A percentile compares a stretch with the other conserved stretches of the same genome.
Conservation (phyloP, 2,113 vertebrate genomes). For the Melierax canorus region DNA sequence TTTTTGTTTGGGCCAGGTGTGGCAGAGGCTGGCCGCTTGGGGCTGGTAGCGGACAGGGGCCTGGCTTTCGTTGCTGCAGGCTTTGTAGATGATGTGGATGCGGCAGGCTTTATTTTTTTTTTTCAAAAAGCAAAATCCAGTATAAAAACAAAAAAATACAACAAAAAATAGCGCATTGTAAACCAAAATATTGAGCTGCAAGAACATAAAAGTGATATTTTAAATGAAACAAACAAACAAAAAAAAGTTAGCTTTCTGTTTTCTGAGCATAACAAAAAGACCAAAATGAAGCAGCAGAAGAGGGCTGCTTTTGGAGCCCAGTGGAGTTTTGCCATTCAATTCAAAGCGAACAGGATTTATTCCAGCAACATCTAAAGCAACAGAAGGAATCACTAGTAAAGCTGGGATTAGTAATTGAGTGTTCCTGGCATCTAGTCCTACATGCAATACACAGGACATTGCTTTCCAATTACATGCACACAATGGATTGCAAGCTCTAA, state of each 20-base stretch:
- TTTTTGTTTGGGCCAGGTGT: slow-evolving; percentile 81
- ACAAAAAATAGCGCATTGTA: slow-evolving; percentile 67
- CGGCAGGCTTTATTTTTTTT: slow-evolving; percentile 72
- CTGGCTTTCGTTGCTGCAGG: slow-evolving; percentile 74
- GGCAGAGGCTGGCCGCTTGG: slow-evolving; percentile 76
- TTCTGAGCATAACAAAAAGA: slow-evolving; percentile 54
- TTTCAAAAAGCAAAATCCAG: slow-evolving; percentile 62
- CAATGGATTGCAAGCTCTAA: not conserved
- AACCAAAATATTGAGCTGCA: slow-evolving; percentile 57
- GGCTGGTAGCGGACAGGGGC: slow-evolving; percentile 52
- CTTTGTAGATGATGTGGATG: slow-evolving; percentile 71
- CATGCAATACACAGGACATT: not conserved
- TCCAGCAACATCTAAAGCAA: not conserved
- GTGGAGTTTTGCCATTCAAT: not conserved
- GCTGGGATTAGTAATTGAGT: not conserved
- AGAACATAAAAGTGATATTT: slow-evolving; percentile 33
- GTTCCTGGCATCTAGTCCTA: not conserved
- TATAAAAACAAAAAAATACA: slow-evolving; percentile 54
- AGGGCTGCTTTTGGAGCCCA: fast-evolving
- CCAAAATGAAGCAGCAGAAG: fast-evolving
- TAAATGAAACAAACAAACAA: not conserved
- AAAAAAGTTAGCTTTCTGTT: slow-evolving; percentile 57
- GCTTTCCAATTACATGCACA: not conserved
- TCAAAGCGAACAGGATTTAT: not conserved
- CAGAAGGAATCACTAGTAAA: not conserved